Base-by-base conservation (phyloP, 2,888 invertebrate species). In the Loripinus fragilis region DNA sequence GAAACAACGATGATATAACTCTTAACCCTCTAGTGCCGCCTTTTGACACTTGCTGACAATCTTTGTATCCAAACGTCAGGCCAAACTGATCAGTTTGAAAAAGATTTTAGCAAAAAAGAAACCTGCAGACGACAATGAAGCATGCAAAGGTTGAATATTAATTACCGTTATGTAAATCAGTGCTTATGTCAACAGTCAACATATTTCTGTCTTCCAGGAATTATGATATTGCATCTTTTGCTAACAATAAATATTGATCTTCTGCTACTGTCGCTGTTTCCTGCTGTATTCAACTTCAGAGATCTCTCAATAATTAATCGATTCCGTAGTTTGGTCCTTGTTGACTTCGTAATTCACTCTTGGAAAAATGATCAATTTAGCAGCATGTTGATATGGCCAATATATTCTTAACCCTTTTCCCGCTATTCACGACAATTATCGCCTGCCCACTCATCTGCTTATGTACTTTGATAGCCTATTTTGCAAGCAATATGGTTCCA, bases 241-340 rank as follows among this genome's bases (percentile, higher is more conserved):
- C 28, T 77, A 76, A 83, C 83, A 80, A 76, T 80, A 75, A 78
- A 42, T 83, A 83, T 83, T 76, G 83, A 83, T 83, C 74, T 74
- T 71, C 66, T 66, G 66, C 73, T 65, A 70, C 74, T 52, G 73
- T 60, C 76, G 76, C 67, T 76, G 80, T 78, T 80, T 80, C 83
- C 83, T 74, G 74, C 66, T 76, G 72, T 77, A 78, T 77, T 76
- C 83, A 74, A 80, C 80, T 78, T 71, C 73, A 78, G 76, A 28
- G 67, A 78, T 83, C 73, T 75, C 65, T 41, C 38, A 78, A 78
- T 78, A 83, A 83, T 80, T 83, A 83, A 83, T 83, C 83, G 83
- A 83, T 83, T 78, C 74, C 68, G 78, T 74, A 73, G 60, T 60
- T 60, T 60, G 60, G 60, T 60, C 60, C 60, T 60, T 28, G 60